Conservation (phyloP, 2,113 vertebrate genomes). For the Erythrocercus mccallii region DNA sequence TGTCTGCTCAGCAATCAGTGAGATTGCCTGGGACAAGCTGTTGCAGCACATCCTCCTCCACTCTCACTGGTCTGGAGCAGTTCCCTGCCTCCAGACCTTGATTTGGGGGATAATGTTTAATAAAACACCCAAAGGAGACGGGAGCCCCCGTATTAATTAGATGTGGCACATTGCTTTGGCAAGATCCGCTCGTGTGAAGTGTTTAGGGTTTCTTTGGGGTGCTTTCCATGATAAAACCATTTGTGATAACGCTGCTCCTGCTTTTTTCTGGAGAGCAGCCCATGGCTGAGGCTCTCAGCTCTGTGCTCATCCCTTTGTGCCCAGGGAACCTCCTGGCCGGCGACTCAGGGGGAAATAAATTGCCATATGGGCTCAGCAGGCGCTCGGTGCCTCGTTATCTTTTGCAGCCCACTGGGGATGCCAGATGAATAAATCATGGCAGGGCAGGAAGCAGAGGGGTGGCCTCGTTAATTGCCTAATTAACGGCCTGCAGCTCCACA, state of each 20-base stretch:
- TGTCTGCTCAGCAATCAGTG: not conserved
- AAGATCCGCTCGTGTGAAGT: rapidly evolving
- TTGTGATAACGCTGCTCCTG: not conserved
- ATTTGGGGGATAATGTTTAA: not conserved
- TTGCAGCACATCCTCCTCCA: not conserved
- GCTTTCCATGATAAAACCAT: not conserved
- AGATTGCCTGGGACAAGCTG: not conserved
- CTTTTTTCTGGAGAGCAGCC: not conserved
- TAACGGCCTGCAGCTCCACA: conserved; percentile 28
- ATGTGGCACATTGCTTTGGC: not conserved
- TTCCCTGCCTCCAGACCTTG: not conserved
- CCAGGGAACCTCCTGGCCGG: not conserved
- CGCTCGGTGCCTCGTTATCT: conserved; percentile 25
- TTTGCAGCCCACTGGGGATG: not conserved
- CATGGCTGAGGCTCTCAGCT: not conserved
- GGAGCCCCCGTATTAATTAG: not conserved
- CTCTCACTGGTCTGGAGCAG: not conserved
- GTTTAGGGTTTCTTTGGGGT: not conserved
- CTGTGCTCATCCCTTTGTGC: not conserved
- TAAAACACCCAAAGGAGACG: not conserved
- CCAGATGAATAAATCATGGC: conserved; percentile 72
- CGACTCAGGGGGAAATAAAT: not conserved
- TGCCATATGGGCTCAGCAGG: conserved; percentile 57
- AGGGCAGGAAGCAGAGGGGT: conserved; percentile 62
- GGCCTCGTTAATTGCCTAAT: conserved; percentile 65